phyloP scores from a whole-genome alignment of 2,113 vertebrate genomes.

The Trachemys scripta region DNA sequence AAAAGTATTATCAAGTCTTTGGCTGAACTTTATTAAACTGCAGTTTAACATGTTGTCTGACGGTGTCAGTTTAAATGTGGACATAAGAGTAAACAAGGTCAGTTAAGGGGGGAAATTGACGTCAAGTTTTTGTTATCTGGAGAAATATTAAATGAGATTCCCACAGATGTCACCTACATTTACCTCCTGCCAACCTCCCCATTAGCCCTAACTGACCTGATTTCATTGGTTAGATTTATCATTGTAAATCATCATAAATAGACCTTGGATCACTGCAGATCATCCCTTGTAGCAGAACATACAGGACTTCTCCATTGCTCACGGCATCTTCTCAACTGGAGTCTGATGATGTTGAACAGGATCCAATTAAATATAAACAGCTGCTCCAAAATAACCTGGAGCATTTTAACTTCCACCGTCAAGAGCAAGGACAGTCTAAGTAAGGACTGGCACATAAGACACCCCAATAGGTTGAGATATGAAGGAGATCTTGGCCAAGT shows the following conservation, averaged over 20 bases:
- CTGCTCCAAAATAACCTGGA: neutral
- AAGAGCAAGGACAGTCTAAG: conserved; percentile 13
- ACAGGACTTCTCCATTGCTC: neutral
- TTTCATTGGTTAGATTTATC: neutral
- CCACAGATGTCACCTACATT: neutral
- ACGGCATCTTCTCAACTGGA: neutral
- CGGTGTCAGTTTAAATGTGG: neutral
- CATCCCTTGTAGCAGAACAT: neutral
- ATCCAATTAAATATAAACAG: neutral
- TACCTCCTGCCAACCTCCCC: neutral
- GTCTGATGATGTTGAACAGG: conserved; percentile 10
- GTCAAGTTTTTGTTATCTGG: neutral
- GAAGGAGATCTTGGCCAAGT: neutral
- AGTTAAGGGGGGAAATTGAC: neutral
- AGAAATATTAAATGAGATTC: neutral
- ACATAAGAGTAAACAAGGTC: neutral
- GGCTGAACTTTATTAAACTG: neutral
- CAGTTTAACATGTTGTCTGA: neutral
- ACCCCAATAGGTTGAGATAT: neutral
- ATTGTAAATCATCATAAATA: neutral
- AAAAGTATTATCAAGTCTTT: neutral
- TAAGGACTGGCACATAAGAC: neutral
- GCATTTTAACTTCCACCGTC: conserved; percentile 5
- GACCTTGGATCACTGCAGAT: neutral
- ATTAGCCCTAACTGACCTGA: neutral